Base-by-base conservation (phyloP, 2,888 invertebrate species). In the Eugnorisma glareosa region DNA sequence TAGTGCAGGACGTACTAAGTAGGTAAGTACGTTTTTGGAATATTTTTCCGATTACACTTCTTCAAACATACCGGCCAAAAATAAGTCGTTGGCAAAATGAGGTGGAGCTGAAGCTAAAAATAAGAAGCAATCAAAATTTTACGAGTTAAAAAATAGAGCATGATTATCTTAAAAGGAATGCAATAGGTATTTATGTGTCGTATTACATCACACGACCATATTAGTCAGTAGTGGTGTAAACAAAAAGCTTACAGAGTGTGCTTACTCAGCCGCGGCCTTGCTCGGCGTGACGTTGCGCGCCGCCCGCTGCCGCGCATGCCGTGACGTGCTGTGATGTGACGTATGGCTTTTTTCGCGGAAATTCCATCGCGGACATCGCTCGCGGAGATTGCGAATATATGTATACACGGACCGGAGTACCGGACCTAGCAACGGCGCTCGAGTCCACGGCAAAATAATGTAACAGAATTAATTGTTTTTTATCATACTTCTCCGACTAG, bases 271-370 rank as follows among this genome's bases (percentile, higher is more conserved):
- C 89, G 90, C 92, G 94, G 93, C 95, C 95, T 95, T 95, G 95
- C 86, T 81, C 84, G 77, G 89, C 87, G 93, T 95, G 94, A 95
- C 95, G 95, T 93, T 83, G 89, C 89, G 89, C 87, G 89, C 88
- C 91, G 91, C 91, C 92, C 91, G 90, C 86, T 83, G 79, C 86
- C 64, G 64, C 40, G 64, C n/a, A 64, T 83, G 81, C 83, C 57
- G 83, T 85, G 89, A 86, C 91, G 94, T 94, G 92, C 90, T 91
- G 90, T 90, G 78, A 67, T 89, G 93, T 96, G 96, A 95, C 96
- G 96, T 95, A 92, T 90, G 87, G 78, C 82, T 92, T 94, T 95
- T 96, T 96, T 96, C 95, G 96, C 96, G 95, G 95, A 96, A 96
- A 94, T 95, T 96, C 95, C 95, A 91, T 84, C 77, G 94, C 92